Percentiles rank a stretch among this genome's conserved stretches.
Conservation (phyloP, 1,140 invertebrate species). For the Panagrolaimus sp. region DNA sequence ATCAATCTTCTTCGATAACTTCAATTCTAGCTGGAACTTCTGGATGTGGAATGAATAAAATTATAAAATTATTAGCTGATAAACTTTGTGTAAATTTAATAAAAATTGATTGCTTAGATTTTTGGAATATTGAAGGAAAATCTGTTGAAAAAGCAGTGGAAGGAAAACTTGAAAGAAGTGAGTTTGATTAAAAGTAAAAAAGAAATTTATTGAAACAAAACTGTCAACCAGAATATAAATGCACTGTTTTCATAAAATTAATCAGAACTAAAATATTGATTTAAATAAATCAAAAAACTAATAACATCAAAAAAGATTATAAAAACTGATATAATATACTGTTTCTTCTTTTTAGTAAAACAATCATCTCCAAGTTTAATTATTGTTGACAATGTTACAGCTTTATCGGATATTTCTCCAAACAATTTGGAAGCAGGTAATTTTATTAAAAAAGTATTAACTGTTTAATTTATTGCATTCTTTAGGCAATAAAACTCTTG, state of each 20-base stretch:
- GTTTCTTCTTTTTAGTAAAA: too few relatives aligned
- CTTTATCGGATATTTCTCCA: neutral
- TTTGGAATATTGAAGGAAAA: constrained; percentile 32
- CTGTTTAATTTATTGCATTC: neutral
- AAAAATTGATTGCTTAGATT: constrained; percentile 30
- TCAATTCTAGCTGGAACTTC: constrained; percentile 21
- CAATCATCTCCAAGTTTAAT: neutral
- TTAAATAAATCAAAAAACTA: too few relatives aligned
- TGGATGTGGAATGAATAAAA: constrained; percentile 26
- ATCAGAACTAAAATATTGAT: too few relatives aligned
- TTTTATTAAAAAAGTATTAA: constrained; percentile 12
- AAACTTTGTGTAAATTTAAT: constrained; percentile 24
- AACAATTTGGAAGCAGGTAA: constrained; percentile 25
- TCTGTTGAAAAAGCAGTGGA: too few relatives aligned
- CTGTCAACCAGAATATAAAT: too few relatives aligned
- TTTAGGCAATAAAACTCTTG: constrained; percentile 25
- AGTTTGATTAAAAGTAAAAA: too few relatives aligned
- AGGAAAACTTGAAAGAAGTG: too few relatives aligned
- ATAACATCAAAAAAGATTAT: too few relatives aligned
- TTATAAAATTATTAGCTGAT: constrained; percentile 26
- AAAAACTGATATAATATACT: too few relatives aligned
- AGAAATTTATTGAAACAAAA: too few relatives aligned
- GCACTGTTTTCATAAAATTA: too few relatives aligned
- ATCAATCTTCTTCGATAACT: neutral
- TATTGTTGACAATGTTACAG: constrained; percentile 15